Percentiles rank a stretch among this genome's conserved stretches.
phyloP scores from a whole-genome alignment of 2,113 vertebrate species.

The Potamarius usumacintae region DNA sequence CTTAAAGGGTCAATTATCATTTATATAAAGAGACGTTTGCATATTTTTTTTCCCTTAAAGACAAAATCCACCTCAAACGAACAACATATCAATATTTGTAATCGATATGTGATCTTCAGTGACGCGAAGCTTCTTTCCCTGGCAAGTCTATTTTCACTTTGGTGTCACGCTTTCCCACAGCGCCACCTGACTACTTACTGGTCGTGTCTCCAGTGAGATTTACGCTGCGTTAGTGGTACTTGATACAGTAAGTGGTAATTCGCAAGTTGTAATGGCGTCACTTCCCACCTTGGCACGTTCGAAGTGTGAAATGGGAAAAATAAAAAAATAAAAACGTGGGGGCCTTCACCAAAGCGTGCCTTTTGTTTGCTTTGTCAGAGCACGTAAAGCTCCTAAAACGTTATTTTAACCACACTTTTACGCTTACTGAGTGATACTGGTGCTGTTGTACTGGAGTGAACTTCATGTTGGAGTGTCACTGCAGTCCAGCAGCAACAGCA shows the following conservation, averaged over 20 bases:
- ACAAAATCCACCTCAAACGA: neutral
- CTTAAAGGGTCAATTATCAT: neutral
- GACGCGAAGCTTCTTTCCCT: neutral
- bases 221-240: neutral
- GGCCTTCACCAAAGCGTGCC: neutral
- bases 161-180: neutral
- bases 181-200: neutral
- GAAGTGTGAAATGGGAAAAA: neutral
- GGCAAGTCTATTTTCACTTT: neutral
- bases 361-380: neutral
- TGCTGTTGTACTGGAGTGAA: neutral
- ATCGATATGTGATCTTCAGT: neutral
- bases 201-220: neutral
- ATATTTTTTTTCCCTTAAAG: neutral
- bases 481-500: neutral
- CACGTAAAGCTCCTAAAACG: neutral
- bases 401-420: neutral
- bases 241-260: neutral
- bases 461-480: neutral
- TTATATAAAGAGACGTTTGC: no score
- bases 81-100: neutral
- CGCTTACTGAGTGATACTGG: neutral
- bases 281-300: neutral
- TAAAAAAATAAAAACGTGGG: neutral
- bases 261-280: neutral